These are phyloP conservation scores for Charanyca ferruginea DNA, from an alignment of 2,888 invertebrate species.

Conservation along the genomic window DNA sequence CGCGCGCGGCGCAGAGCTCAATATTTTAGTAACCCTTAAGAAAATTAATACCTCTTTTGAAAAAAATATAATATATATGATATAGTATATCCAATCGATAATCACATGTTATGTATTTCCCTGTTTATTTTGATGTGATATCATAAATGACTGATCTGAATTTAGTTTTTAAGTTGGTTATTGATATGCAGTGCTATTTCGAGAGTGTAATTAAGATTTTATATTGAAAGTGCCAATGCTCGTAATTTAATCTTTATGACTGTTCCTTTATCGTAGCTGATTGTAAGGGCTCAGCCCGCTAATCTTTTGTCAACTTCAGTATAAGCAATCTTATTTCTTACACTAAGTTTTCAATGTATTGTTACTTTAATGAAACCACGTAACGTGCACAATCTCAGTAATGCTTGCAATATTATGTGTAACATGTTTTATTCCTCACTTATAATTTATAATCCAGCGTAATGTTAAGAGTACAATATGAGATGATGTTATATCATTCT, in stretches of 20 bases:
- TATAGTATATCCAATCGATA: slow-evolving; percentile 89
- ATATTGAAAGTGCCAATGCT: slow-evolving; percentile 92
- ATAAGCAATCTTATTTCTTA: slow-evolving; percentile 82
- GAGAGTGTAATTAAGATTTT: slow-evolving; percentile 90
- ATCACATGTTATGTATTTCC: slow-evolving; percentile 90
- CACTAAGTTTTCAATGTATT: slow-evolving; percentile 80
- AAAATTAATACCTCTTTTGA: slow-evolving; percentile 91
- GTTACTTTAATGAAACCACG: slow-evolving; percentile 80
- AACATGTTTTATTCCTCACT: slow-evolving; percentile 86
- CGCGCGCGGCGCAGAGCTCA: slow-evolving; percentile 90
- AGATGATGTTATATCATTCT: slow-evolving; percentile 91
- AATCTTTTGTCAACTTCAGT: slow-evolving; percentile 78
- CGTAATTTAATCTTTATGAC: slow-evolving; percentile 90
- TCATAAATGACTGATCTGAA: slow-evolving; percentile 92
- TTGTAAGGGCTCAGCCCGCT: slow-evolving; percentile 69
- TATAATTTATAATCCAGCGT: slow-evolving; percentile 87
- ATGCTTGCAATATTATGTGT: slow-evolving; percentile 91
- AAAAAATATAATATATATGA: slow-evolving; percentile 88
- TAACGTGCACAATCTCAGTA: slow-evolving; percentile 91
- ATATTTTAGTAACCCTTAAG: slow-evolving; percentile 91
- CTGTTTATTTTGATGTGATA: slow-evolving; percentile 92
- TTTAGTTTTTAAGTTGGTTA: slow-evolving; percentile 92
- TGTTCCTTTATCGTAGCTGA: slow-evolving; percentile 87
- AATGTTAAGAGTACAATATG: slow-evolving; percentile 92
- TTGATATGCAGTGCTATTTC: slow-evolving; percentile 91